Base-by-base conservation (phyloP, 2,113 vertebrate species). In the Rhea americana region DNA sequence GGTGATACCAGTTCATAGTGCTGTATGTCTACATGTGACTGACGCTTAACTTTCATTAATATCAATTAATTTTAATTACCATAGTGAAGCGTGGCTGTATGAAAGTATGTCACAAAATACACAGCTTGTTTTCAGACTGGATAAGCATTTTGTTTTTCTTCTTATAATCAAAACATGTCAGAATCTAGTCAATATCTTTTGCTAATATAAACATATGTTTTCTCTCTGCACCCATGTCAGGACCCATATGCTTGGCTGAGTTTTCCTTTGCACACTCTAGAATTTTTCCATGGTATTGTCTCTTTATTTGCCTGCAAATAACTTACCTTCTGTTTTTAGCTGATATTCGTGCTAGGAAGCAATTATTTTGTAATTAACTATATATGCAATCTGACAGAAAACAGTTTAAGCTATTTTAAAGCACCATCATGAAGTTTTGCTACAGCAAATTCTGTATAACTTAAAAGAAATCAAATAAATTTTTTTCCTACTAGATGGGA, bases 181-280 rank as follows among this genome's bases (percentile, higher is more conserved):
- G 82, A 76, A 89, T 53, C 25, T 58, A 87, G 84, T 28, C 79
- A 85, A 6, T 53, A 48, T 82, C 39, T 65, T 82, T 51, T 73
- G 45, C 0, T 1, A 88, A 58, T 5, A 0, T 4, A 62, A 66
- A 63, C 94, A 68, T 94, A 91, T 93, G 91, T 63, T 96, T 90
- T 95, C 81, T 59, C 51, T 91, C 83, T 89, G 78, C 85, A 91
- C 56, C 51, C 67, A 10, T 95, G 85, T 93, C 86, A 93, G 76
- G 79, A 94, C 91, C 61, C 86, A 83, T 94, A 95, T 84, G 79
- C 55, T 94, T 91, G 72, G 16, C 65, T 91, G 39, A 28, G 17
- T 53, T 81, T 95, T 92, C 58, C 43, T 70, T 90, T 56, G 25
- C 30, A 17, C 25, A 11, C 11, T 73, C 53, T 39, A 21, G 28